Conservation (phyloP, 1,140 invertebrate genomes). For the Spodoptera litura region DNA sequence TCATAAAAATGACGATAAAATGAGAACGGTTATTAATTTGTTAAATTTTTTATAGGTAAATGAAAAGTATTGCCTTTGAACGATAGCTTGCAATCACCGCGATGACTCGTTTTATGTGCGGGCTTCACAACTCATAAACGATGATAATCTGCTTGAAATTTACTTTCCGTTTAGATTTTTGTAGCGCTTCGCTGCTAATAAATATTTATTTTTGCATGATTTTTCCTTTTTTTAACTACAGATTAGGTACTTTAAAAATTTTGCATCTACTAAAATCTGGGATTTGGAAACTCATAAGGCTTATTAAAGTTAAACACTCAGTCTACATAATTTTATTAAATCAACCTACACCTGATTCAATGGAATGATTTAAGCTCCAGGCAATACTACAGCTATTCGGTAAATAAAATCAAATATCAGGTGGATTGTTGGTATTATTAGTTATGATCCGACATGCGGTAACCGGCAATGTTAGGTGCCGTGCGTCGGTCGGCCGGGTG, state of each 20-base stretch:
- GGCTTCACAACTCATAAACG: slow-evolving; percentile 8
- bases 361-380: neutral
- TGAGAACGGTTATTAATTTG: slow-evolving; percentile 23
- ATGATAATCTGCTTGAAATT: neutral
- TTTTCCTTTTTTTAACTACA: neutral
- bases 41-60: slow-evolving; percentile 4
- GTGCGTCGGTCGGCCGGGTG: neutral
- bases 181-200: neutral
- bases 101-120: slow-evolving; percentile 9
- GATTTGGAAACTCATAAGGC: too few relatives aligned
- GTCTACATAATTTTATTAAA: too few relatives aligned
- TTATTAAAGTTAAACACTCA: too few relatives aligned
- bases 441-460: slow-evolving; percentile 27
- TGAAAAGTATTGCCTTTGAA: slow-evolving; percentile 15
- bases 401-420: slow-evolving; percentile 28
- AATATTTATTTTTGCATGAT: neutral
- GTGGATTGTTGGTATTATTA: slow-evolving; percentile 29
- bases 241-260: too few relatives aligned
- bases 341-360: neutral
- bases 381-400: neutral
- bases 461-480: neutral
- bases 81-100: neutral
- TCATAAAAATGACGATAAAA: slow-evolving; percentile 31
- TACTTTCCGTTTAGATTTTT: neutral
- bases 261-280: too few relatives aligned